phyloP scores from a whole-genome alignment of 2,888 invertebrate species.

The Sepiola atlantica region DNA sequence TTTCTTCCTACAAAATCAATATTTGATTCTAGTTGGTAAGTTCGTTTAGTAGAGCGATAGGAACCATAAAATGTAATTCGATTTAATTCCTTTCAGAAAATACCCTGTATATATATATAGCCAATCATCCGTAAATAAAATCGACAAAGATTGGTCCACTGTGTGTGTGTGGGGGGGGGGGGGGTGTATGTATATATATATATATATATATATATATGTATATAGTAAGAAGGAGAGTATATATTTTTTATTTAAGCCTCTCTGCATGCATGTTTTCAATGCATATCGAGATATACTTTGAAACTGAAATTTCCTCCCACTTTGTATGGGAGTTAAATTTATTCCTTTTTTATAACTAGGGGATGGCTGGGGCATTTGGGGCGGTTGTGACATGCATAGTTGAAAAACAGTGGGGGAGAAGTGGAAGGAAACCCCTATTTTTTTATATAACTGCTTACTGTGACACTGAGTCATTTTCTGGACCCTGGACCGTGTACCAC shows the following conservation, averaged over 20 bases:
- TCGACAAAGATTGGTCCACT: too few relatives aligned
- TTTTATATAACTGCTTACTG: neutral
- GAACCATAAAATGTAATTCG: too few relatives aligned
- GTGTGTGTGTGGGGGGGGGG: too few relatives aligned
- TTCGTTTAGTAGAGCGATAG: too few relatives aligned
- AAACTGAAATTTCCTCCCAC: neutral
- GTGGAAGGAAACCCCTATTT: neutral
- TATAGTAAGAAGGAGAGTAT: neutral
- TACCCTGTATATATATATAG: too few relatives aligned
- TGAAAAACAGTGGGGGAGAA: neutral
- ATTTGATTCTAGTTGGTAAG: too few relatives aligned
- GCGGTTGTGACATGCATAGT: neutral
- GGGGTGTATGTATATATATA: neutral
- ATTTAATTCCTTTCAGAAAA: too few relatives aligned
- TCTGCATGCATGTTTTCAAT: neutral
- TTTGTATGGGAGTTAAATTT: neutral
- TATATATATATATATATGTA: slow-evolving; percentile 18
- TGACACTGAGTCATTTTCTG: slow-evolving; percentile 32
- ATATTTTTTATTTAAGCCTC: neutral
- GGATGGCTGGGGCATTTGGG: neutral
- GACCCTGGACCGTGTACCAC: neutral
- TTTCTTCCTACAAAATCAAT: too few relatives aligned
- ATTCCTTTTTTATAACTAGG: neutral
- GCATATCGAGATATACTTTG: neutral
- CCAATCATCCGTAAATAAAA: too few relatives aligned